Percentiles rank a stretch among this genome's conserved stretches.
These are phyloP conservation scores for Horisme vitalbata DNA, from an alignment of 2,888 invertebrate species.

Conservation along the genomic window DNA sequence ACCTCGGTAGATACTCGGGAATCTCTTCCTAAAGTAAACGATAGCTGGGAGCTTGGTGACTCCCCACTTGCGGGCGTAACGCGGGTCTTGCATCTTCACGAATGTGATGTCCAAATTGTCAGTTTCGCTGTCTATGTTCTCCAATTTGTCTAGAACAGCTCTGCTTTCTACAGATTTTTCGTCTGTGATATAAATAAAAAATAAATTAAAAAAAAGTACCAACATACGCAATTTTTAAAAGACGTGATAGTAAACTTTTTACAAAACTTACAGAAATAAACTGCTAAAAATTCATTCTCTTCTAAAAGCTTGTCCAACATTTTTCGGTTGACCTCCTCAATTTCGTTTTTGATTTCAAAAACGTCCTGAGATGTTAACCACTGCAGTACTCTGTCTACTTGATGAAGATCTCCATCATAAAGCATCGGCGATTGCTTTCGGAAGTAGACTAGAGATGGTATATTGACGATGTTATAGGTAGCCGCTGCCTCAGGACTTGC, in stretches of 20 bases:
- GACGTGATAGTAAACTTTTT: not conserved
- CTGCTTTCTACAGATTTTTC: slow-evolving; percentile 92
- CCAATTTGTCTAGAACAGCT: slow-evolving; percentile 92
- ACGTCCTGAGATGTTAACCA: slow-evolving; percentile 97
- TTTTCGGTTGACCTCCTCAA: slow-evolving; percentile 97
- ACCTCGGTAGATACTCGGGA: slow-evolving; percentile 97
- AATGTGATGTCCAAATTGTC: slow-evolving; percentile 97
- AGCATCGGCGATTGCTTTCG: slow-evolving; percentile 91
- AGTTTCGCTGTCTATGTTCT: slow-evolving; percentile 97
- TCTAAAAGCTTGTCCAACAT: slow-evolving; percentile 97
- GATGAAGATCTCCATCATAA: slow-evolving; percentile 94
- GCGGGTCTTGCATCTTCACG: slow-evolving; percentile 95
- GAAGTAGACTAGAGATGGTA: slow-evolving; percentile 94
- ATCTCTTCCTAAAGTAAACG: slow-evolving; percentile 94
- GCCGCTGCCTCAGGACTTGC: slow-evolving; percentile 91
- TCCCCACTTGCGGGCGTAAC: slow-evolving; percentile 97
- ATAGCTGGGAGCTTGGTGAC: slow-evolving; percentile 95
- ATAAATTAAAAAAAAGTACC: too few species aligned
- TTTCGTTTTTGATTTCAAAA: slow-evolving; percentile 97
- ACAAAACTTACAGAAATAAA: slow-evolving; percentile 94
- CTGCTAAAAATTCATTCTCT: slow-evolving; percentile 97
- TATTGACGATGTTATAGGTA: slow-evolving; percentile 91
- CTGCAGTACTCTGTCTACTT: slow-evolving; percentile 91
- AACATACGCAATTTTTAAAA: too few species aligned
- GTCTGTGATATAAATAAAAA: slow-evolving; percentile 80